phyloP scores from a whole-genome alignment of 2,113 vertebrate genomes.

The Plotosus lineatus region DNA sequence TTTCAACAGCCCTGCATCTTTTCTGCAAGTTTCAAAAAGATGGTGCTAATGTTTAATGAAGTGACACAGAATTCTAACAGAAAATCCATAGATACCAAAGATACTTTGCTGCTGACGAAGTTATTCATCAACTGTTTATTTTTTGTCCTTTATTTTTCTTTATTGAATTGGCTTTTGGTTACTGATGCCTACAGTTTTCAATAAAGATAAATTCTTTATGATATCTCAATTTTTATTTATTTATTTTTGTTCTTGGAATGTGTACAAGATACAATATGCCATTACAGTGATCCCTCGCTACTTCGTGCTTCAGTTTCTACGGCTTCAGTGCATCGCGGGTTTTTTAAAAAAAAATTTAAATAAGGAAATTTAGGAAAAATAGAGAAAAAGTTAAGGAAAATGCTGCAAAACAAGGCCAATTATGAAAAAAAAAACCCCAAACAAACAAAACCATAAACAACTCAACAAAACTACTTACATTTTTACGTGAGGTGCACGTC shows the following conservation, averaged over 20 bases:
- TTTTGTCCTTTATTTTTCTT: constrained; percentile 30
- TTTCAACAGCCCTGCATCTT: constrained; percentile 9
- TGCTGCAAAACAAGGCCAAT: too few species aligned
- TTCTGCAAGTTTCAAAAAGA: background rate
- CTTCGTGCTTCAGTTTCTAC: too few species aligned
- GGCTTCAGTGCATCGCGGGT: too few species aligned
- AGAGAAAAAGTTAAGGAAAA: too few species aligned
- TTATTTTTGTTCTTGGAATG: background rate
- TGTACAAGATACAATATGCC: background rate
- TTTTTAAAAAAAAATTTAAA: too few species aligned
- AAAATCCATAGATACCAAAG: constrained; percentile 30
- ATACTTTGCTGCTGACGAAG: constrained; percentile 35
- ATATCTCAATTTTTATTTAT: background rate
- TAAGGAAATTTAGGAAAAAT: too few species aligned
- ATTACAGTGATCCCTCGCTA: too few species aligned
- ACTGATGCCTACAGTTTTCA: constrained; percentile 40
- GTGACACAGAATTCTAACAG: constrained; percentile 5
- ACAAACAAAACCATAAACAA: too few species aligned
- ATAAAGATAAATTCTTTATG: constrained; percentile 48
- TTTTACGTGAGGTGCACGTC: too few species aligned
- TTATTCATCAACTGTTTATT: constrained; percentile 17
- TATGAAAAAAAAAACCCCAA: too few species aligned
- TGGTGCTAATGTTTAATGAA: constrained; percentile 32
- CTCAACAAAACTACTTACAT: too few species aligned
- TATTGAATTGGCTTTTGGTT: constrained; percentile 35